A percentile compares a stretch with the other conserved stretches of the same genome.
Conservation (phyloP, 2,797 vertebrate genomes). For the Xenops minutus region DNA sequence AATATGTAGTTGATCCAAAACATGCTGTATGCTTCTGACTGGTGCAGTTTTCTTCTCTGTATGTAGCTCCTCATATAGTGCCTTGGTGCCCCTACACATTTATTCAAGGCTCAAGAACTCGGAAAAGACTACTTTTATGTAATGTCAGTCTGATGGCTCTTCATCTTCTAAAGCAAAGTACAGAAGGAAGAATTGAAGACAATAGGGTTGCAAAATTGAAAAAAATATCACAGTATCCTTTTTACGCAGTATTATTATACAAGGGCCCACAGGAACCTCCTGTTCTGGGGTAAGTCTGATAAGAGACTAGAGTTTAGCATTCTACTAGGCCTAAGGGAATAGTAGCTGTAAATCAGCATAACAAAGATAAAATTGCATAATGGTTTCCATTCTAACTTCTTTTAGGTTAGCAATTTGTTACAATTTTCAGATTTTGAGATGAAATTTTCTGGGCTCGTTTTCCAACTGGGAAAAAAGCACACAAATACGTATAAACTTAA, state of each 20-base stretch:
- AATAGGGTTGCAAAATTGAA: background rate
- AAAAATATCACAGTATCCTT: background rate
- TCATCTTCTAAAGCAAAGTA: background rate
- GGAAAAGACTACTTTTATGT: background rate
- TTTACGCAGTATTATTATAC: background rate
- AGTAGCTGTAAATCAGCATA: conserved; percentile 15
- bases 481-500: background rate
- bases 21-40: background rate
- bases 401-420: background rate
- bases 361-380: background rate
- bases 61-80: background rate
- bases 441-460: background rate
- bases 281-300: background rate
- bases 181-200: background rate
- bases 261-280: background rate
- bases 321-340: background rate
- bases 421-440: background rate
- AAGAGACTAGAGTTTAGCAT: background rate
- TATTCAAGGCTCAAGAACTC: background rate
- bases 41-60: background rate
- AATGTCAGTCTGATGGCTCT: background rate
- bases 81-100: background rate
- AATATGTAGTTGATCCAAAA: background rate
- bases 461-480: background rate
- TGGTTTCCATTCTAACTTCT: background rate